Base-by-base conservation (phyloP, 2,113 vertebrate species). In the Nyctibius bracteatus region DNA sequence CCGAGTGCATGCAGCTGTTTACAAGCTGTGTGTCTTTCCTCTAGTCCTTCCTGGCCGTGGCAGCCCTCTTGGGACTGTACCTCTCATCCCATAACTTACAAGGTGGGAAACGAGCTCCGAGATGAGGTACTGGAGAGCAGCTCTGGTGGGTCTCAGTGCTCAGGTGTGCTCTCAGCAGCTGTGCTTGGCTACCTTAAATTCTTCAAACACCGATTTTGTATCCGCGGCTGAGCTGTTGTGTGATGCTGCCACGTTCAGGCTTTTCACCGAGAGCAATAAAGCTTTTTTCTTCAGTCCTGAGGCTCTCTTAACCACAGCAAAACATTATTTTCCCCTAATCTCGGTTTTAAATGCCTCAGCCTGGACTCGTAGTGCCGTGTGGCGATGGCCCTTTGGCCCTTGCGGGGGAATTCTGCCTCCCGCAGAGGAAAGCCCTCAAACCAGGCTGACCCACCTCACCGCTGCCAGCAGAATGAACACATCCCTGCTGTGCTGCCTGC, bases 141-240 rank as follows among this genome's bases (percentile, higher is more conserved):
- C 59, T 79, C 46, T 51, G 65, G 9, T 23, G 66, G 22, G 21
- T 52, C 37, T n/a, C 2, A 55, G 58, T 35, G 39, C 67, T 72
- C 1, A 2, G 30, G 46, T 1, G 1, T 21, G 51, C 35, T 82
- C 37, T 78, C 47, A 49, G 30, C 28, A 15, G 33, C 75, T 33
- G 16, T 6, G 0, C 24, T 46, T 62, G 35, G 25, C 28, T n/a
- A 12, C 5, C 1, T 16, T 4, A 46, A 46, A 51, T 39, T 46
- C 39, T 47, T n/a, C 43, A 30, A 8, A 28, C 30, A 14, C 23
- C 1, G 0, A 1, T 63, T 25, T 55, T 17, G 5, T 35, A 0
- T 22, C 75, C 0, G 0, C 66, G 17, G 25, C 30, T 8, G 59
- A 52, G 83, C 51, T 67, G 65, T 5, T 22, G 39, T 3, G 54